Base-by-base conservation (phyloP, 2,113 vertebrate species). In the Opisthocomus hoazin region DNA sequence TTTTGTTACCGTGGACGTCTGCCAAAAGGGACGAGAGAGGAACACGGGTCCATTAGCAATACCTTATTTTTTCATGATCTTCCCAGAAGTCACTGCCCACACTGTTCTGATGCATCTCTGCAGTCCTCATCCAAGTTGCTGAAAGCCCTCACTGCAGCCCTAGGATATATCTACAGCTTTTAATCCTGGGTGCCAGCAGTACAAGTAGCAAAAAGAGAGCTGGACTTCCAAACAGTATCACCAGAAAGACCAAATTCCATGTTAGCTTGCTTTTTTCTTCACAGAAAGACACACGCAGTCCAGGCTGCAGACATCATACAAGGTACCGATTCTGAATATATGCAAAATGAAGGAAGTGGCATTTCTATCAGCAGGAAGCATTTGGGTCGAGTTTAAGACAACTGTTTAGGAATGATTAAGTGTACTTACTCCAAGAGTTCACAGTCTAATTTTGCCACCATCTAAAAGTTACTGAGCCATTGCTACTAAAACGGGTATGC, bases 321-420 rank as follows among this genome's bases (percentile, higher is more conserved):
- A 76, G 27, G 26, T 26, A 43, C 34, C 10, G 3, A 15, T 16
- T 29, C 61, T 17, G 65, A 30, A 43, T 4, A 22, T 2, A 7
- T 3, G 34, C 63, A 66, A 34, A n/a, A 23, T 3, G n/a, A 68
- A 87, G 84, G 94, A 97, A 96, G 71, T 24, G 46, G 82, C 29
- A 32, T 66, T 73, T 43, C 65, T 85, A 94, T 94, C 94, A 65
- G 66, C 63, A 93, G 90, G 92, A 96, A 96, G 74, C 93, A 89
- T 53, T 61, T 45, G 56, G n/a, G 63, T 26, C 0, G 0, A 37
- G 65, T 32, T 60, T 15, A 56, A 64, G 60, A 36, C 15, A 68
- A 22, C 9, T 10, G 6, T n/a, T 66, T 16, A 46, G n/a, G 37
- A 74, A 45, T 11, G 43, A 48, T 32, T 13, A 36, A 64, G 6